Base-by-base conservation (phyloP, 2,113 vertebrate species). In the Nipponia nippon region DNA sequence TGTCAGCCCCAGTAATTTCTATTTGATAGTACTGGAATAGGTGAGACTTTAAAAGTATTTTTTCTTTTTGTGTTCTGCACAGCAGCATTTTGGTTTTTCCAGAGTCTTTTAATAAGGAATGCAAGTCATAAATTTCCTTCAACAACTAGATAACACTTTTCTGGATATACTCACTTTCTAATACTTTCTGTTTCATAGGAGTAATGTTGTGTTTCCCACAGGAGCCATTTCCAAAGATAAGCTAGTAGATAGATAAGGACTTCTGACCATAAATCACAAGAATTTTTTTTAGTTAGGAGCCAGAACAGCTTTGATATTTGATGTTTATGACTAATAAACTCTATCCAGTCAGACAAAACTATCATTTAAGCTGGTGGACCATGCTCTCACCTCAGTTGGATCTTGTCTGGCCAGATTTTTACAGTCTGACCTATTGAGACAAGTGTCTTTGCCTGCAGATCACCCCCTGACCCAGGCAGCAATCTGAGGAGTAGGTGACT, bases 141-240 rank as follows among this genome's bases (percentile, higher is more conserved):
- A 91, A 38, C 26, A 83, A 44, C 62, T 42, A 32, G 40, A 55
- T 46, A 95, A 80, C 34, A 3, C 34, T 80, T 92, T 89, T 78
- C 52, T 71, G 73, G 47, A 50, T 46, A 63, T 18, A n/a, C 30
- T 81, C 36, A 69, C 36, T 94, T 88, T 83, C 16, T 63, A 71
- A 79, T 34, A 87, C 42, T 86, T 83, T 53, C 22, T 70, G 34
- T 77, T 89, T 88, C 87, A 85, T 29, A 36, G 49, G 20, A 90
- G 8, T 61, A 87, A 82, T 93, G 83, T 92, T 87, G 27, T 87
- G 71, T 46, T 90, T 92, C 62, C 94, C 83, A 36, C 55, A 69
- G 77, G 84, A 95, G 22, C 11, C 21, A 40, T 93, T 96, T 91
- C 59, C 59, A 96, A 82, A 79, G 92, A 85, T 55, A 92, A 95